Conservation (phyloP, 1,140 invertebrate species). For the Bombyx mandarina region DNA sequence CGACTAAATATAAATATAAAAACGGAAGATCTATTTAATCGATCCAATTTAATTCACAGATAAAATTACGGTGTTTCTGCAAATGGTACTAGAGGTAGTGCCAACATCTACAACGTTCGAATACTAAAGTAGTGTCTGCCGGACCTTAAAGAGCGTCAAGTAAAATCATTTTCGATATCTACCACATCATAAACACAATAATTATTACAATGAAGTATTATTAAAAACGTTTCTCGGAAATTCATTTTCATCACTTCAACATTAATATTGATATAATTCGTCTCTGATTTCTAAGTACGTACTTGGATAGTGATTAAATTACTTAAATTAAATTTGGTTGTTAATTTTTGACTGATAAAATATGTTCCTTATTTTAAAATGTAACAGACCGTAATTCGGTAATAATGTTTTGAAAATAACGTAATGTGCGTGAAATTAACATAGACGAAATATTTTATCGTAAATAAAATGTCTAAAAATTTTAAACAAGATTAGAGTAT, state of each 20-base stretch:
- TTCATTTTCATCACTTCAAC: neutral
- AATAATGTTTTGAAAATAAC: neutral
- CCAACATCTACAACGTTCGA: slow-evolving; percentile 86
- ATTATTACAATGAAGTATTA: neutral
- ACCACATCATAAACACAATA: neutral
- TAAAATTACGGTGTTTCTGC: slow-evolving; percentile 89
- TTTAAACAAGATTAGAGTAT: neutral
- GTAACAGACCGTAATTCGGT: neutral
- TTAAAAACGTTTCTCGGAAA: neutral
- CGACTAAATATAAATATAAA: too few relatives aligned
- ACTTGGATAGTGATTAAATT: too few relatives aligned
- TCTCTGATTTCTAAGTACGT: neutral
- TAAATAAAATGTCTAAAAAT: neutral
- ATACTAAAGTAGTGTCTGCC: slow-evolving; percentile 59
- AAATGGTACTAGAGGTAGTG: slow-evolving; percentile 91
- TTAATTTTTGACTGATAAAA: slow-evolving; percentile 32
- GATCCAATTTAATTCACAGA: slow-evolving; percentile 73
- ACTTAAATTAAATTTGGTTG: slow-evolving; percentile 10
- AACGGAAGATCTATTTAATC: too few relatives aligned
- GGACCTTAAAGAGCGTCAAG: slow-evolving; percentile 55
- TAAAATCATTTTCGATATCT: neutral
- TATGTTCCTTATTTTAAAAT: slow-evolving; percentile 20
- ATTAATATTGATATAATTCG: neutral
- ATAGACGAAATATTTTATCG: neutral
- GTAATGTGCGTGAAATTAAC: neutral